A percentile compares a stretch with the other conserved stretches of the same genome.
Evolutionary conservation across 2,797 vertebrate genomes (phyloP).

Genomic region (Hydrophis major): DNA sequence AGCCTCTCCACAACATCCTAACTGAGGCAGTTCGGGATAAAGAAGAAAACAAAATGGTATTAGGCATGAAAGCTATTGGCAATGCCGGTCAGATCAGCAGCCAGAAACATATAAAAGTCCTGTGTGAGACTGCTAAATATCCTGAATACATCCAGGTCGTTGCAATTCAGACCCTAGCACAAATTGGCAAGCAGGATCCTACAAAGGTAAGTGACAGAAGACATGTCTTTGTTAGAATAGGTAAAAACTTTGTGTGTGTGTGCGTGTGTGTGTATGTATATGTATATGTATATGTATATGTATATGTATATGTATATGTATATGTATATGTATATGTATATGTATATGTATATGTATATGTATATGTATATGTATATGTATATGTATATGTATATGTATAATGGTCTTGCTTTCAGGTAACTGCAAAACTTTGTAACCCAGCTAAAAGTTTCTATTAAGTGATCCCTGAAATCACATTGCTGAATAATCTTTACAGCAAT

Average conservation of each 20-base stretch:
- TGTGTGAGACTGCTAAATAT: conserved; percentile 72
- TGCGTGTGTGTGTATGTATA: not conserved
- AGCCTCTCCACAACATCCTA: conserved; percentile 83
- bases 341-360: not conserved
- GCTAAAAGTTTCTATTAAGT: not conserved
- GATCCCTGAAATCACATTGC: not conserved
- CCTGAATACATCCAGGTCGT: conserved; percentile 71
- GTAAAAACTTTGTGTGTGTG: not conserved
- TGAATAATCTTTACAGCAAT: not conserved
- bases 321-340: not conserved
- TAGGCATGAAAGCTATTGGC: conserved; percentile 82
- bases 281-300: not conserved
- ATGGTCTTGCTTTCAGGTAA: not conserved
- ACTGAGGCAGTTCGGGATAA: conserved; percentile 66
- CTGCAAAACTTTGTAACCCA: not conserved
- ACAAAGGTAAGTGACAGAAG: conserved; percentile 71
- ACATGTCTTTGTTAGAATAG: not conserved
- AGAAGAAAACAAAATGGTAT: conserved; percentile 74
- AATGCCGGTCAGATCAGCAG: conserved; percentile 82
- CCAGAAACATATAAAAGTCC: conserved; percentile 82
- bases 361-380: not conserved
- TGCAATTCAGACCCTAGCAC: conserved; percentile 81
- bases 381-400: not conserved
- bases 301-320: not conserved
- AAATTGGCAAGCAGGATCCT: conserved; percentile 76